A percentile compares a stretch with the other conserved stretches of the same genome.
Conservation (phyloP, 1,140 invertebrate species). For the Dendrolimus kikuchii region DNA sequence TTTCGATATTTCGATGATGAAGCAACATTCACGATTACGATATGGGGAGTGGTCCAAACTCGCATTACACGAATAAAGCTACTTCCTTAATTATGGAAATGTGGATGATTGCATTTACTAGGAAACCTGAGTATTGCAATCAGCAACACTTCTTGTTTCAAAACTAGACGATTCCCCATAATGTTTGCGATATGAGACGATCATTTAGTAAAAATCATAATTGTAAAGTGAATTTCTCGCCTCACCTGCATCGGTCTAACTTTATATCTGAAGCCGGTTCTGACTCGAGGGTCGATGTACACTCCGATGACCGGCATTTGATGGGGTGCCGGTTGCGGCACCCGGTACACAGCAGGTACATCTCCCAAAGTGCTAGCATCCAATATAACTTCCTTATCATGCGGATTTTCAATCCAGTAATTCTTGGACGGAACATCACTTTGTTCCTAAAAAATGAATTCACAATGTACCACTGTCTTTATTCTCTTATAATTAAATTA, state of each 20-base stretch:
- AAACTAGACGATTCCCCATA: slow-evolving; percentile 22
- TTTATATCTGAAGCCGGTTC: slow-evolving; percentile 83
- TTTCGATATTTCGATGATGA: slow-evolving; percentile 30
- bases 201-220: slow-evolving; percentile 23
- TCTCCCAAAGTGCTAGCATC: slow-evolving; percentile 75
- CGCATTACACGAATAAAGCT: neutral
- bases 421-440: slow-evolving; percentile 34
- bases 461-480: slow-evolving; percentile 3
- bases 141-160: slow-evolving; percentile 48
- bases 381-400: slow-evolving; percentile 57
- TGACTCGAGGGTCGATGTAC: slow-evolving; percentile 80
- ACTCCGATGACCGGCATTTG: slow-evolving; percentile 83
- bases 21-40: slow-evolving; percentile 40
- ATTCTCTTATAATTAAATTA: neutral
- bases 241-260: slow-evolving; percentile 77
- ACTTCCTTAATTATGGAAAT: slow-evolving; percentile 26
- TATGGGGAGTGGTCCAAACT: slow-evolving; percentile 39
- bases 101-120: slow-evolving; percentile 49
- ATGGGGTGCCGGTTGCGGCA: slow-evolving; percentile 74
- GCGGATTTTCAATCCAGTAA: slow-evolving; percentile 37
- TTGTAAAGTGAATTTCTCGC: slow-evolving; percentile 37
- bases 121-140: slow-evolving; percentile 37
- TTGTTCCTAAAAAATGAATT: slow-evolving; percentile 36
- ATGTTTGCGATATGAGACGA: slow-evolving; percentile 13
- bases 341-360: slow-evolving; percentile 76